Evolutionary conservation across 2,888 invertebrate genomes (phyloP), one percentile per base, ranked within the genome.

Genomic region (Watsonalla cultraria): DNA sequence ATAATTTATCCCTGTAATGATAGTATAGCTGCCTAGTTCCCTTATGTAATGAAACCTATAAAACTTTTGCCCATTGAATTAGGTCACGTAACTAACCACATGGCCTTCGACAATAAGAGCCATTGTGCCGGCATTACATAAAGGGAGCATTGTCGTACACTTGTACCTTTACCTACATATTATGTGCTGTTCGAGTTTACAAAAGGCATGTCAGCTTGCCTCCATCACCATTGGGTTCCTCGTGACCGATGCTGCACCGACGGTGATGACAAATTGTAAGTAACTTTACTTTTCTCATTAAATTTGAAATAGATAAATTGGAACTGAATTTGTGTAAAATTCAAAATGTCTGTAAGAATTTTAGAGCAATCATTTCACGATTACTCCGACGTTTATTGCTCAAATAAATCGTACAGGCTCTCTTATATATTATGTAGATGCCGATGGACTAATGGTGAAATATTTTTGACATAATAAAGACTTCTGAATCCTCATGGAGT

Each of bases 91-190:
- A 48, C 48, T n/a, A 0, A 49, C 50, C 51, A 58, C 49, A 47
- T 56, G 52, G 33, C 13, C 51, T 51, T 55, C 52, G 52, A 57
- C 50, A 58, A 65, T 65, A 51, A 53, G 60, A 57, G 53, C 58
- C 54, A 52, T 76, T 74, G 73, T 74, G 51, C 51, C 45, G 52
- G 24, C 42, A 66, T 73, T 70, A 65, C 62, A 54, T 66, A 64
- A 62, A 59, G 35, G 58, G 47, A 47, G 52, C 60, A 59, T 58
- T 55, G 56, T 56, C 54, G 59, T 57, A 62, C 60, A 58, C 42
- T 34, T 47, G 45, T 59, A 57, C 62, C 56, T 70, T 62, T 24
- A 24, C 24, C 24, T 24, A 24, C 24, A 24, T 24, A 24, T 62
- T 62, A 67, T 59, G 61, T 58, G 49, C 54, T 46, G 13, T 46